Conservation (phyloP, 2,797 vertebrate species). For the Simalia tracyae region DNA sequence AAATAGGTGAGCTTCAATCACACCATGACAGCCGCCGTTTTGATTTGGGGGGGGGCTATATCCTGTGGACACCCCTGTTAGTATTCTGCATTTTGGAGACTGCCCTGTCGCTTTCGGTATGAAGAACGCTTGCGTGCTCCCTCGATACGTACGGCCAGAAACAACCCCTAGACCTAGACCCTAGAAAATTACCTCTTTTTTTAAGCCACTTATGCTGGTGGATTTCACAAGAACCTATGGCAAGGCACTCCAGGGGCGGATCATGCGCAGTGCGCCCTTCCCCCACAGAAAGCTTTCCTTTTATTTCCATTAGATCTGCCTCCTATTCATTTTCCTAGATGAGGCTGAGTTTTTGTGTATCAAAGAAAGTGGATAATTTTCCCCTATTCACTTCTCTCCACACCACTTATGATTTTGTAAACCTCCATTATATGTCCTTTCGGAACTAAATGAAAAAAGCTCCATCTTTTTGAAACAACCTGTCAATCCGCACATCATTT, state of each 20-base stretch:
- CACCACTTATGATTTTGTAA: slow-evolving; percentile 1
- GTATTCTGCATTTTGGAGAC: no score
- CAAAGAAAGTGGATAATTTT: slow-evolving; percentile 9
- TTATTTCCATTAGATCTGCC: background rate
- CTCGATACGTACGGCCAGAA: background rate
- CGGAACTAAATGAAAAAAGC: background rate
- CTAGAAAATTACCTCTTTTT: background rate
- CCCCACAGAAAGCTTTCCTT: background rate
- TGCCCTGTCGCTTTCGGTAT: background rate
- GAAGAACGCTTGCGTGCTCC: no score
- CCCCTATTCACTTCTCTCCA: background rate
- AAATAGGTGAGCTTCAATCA: no score
- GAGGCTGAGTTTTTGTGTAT: background rate
- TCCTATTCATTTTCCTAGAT: background rate
- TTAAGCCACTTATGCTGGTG: background rate
- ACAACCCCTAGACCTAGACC: background rate
- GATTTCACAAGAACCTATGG: background rate
- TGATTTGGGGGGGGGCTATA: no score
- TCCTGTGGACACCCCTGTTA: no score
- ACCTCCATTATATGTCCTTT: background rate
- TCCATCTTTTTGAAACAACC: background rate
- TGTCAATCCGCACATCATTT: background rate
- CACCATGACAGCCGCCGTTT: no score
- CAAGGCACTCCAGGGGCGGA: background rate
- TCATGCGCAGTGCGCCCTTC: background rate